A percentile compares a stretch with the other conserved stretches of the same genome.
phyloP scores from a whole-genome alignment of 1,140 invertebrate genomes.

The Drosophila athabasca region DNA sequence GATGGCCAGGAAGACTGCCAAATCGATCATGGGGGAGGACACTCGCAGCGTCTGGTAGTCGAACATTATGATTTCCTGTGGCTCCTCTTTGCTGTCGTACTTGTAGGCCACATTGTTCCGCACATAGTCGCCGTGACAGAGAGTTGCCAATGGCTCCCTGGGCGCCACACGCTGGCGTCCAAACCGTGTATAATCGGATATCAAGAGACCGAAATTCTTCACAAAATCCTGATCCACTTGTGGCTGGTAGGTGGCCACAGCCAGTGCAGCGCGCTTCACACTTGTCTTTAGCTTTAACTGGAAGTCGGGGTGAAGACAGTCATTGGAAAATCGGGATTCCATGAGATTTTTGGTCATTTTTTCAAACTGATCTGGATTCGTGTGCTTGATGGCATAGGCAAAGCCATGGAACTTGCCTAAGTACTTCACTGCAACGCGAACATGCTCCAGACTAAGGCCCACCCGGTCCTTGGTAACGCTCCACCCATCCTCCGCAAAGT shows the following conservation, averaged over 20 bases:
- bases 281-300: slow-evolving; percentile 10
- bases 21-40: slow-evolving; percentile 79
- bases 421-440: slow-evolving; percentile 58
- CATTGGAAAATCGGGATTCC: slow-evolving; percentile 57
- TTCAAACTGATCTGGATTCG: slow-evolving; percentile 45
- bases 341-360: slow-evolving; percentile 37
- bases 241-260: slow-evolving; percentile 43
- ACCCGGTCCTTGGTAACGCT: slow-evolving; percentile 54
- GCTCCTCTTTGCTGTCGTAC: slow-evolving; percentile 50
- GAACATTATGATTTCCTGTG: slow-evolving; percentile 77
- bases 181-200: slow-evolving; percentile 35
- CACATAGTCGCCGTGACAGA: slow-evolving; percentile 79
- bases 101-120: slow-evolving; percentile 79
- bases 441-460: slow-evolving; percentile 53
- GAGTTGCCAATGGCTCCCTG: slow-evolving; percentile 65
- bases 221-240: slow-evolving; percentile 62
- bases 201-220: slow-evolving; percentile 27
- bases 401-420: slow-evolving; percentile 75
- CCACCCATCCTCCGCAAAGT: slow-evolving; percentile 67
- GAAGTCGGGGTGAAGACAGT: slow-evolving; percentile 30
- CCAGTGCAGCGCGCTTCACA: slow-evolving; percentile 23
- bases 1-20: slow-evolving; percentile 59
- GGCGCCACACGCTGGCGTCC: slow-evolving; percentile 56
- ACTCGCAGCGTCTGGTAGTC: slow-evolving; percentile 78
- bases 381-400: slow-evolving; percentile 65